Evolutionary conservation across 2,888 invertebrate genomes (phyloP).

Genomic region (Luperina nickerlii): DNA sequence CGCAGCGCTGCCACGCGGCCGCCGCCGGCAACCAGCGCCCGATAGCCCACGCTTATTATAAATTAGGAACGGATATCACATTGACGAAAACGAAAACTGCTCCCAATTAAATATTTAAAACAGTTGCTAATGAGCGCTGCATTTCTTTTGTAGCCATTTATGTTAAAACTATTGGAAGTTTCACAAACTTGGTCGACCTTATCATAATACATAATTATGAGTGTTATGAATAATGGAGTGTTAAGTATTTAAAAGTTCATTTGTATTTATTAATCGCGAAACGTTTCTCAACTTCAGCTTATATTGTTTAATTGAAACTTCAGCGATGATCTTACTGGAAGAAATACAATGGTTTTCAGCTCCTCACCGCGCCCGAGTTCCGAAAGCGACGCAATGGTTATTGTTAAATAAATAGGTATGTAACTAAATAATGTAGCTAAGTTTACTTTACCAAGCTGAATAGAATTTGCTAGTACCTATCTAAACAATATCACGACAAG

Average conservation of each 20-base stretch:
- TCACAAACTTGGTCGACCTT: constrained; percentile 30
- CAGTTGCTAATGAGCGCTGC: constrained; percentile 43
- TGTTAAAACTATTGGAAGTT: constrained; percentile 35
- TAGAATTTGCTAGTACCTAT: background rate
- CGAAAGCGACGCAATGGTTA: constrained; percentile 27
- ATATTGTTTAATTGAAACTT: constrained; percentile 36
- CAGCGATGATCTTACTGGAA: constrained; percentile 17
- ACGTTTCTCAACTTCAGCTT: constrained; percentile 23
- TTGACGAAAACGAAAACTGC: constrained; percentile 51
- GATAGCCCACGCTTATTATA: constrained; percentile 44
- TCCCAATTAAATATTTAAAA: constrained; percentile 29
- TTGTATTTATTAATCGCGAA: constrained; percentile 35
- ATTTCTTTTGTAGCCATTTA: constrained; percentile 12
- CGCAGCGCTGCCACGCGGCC: constrained; percentile 33
- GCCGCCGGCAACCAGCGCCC: constrained; percentile 16
- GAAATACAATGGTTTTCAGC: constrained; percentile 7
- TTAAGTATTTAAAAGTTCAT: constrained; percentile 34
- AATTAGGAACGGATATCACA: constrained; percentile 45
- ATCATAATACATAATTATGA: constrained; percentile 31
- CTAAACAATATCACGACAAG: background rate
- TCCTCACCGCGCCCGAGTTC: constrained; percentile 14
- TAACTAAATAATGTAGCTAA: constrained; percentile 1
- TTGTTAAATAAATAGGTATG: constrained; percentile 20
- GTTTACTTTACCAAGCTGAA: constrained; percentile 2
- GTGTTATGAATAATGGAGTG: constrained; percentile 48